These are phyloP conservation scores for Endotricha flammealis DNA, from an alignment of 2,888 invertebrate genomes.

Conservation along the genomic window DNA sequence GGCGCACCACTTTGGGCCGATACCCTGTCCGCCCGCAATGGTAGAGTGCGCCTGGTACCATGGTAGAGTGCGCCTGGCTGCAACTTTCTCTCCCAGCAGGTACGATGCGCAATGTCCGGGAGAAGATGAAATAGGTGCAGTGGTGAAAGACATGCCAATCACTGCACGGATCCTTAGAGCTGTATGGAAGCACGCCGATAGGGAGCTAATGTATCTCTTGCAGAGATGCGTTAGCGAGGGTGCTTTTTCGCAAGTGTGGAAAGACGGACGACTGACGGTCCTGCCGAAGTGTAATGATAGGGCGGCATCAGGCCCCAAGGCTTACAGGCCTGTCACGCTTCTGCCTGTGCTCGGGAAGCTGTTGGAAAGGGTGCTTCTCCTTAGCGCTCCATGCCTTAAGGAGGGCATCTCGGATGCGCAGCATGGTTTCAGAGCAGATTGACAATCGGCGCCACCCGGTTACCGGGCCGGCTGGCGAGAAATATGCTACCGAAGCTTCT, in stretches of 20 bases:
- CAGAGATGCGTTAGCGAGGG: no score
- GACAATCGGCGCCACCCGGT: no score
- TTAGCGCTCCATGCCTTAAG: background rate
- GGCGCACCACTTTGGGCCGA: no score
- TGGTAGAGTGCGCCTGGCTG: constrained; percentile 16
- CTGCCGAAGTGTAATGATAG: constrained; percentile 20
- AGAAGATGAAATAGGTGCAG: constrained; percentile 4
- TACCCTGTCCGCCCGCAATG: no score
- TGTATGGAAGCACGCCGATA: constrained; percentile 20
- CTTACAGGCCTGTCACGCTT: constrained; percentile 17
- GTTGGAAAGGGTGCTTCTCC: constrained; percentile 15
- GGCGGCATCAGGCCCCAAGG: constrained; percentile 26
- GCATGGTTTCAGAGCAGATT: constrained; percentile 2
- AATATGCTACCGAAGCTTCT: no score
- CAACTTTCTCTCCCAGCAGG: constrained; percentile 20
- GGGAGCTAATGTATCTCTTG: no score
- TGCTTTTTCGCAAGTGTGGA: no score
- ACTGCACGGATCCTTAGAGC: constrained; percentile 22
- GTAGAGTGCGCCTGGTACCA: constrained; percentile 23
- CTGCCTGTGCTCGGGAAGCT: constrained; percentile 15
- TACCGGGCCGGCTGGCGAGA: no score
- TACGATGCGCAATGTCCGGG: constrained; percentile 14
- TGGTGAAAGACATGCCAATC: constrained; percentile 23
- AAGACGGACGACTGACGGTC: no score
- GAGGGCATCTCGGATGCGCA: background rate